phyloP scores from a whole-genome alignment of 2,797 vertebrate species.

The Myripristis murdjan region DNA sequence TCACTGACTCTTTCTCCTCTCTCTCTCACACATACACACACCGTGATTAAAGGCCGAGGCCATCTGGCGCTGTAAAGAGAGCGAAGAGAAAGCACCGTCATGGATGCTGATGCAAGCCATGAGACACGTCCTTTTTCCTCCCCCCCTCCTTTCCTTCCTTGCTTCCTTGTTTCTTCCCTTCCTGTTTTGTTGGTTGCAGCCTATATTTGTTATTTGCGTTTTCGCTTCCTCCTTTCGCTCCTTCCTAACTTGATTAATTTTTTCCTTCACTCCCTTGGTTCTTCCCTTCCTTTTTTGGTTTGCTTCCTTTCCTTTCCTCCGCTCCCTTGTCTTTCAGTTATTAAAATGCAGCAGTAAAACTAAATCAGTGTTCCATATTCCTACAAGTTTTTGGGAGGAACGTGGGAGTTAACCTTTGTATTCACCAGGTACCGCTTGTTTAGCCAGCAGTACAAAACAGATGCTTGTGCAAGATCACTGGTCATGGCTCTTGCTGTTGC shows the following conservation, averaged over 20 bases:
- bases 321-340: too few species aligned
- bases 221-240: too few species aligned
- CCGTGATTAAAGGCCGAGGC: slow-evolving; percentile 79
- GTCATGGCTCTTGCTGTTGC: slow-evolving; percentile 53
- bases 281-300: too few species aligned
- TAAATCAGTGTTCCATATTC: slow-evolving; percentile 56
- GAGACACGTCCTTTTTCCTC: slow-evolving; percentile 70
- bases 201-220: slow-evolving; percentile 4
- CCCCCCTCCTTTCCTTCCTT: slow-evolving; percentile 51
- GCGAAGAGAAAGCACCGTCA: slow-evolving; percentile 66
- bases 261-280: too few species aligned
- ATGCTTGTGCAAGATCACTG: slow-evolving; percentile 56
- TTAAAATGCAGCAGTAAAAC: slow-evolving; percentile 50
- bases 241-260: neutral
- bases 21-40: slow-evolving; percentile 32
- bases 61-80: slow-evolving; percentile 75
- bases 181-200: slow-evolving; percentile 42
- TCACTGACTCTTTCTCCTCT: slow-evolving; percentile 8
- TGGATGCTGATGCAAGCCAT: slow-evolving; percentile 78
- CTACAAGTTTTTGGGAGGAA: slow-evolving; percentile 51
- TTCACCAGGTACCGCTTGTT: slow-evolving; percentile 55
- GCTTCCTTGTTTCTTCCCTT: slow-evolving; percentile 40
- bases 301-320: too few species aligned
- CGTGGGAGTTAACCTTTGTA: slow-evolving; percentile 58
- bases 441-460: slow-evolving; percentile 59